A percentile compares a stretch with the other conserved stretches of the same genome.
Evolutionary conservation across 2,797 vertebrate genomes (phyloP).

Genomic region (Cynopterus sphinx): DNA sequence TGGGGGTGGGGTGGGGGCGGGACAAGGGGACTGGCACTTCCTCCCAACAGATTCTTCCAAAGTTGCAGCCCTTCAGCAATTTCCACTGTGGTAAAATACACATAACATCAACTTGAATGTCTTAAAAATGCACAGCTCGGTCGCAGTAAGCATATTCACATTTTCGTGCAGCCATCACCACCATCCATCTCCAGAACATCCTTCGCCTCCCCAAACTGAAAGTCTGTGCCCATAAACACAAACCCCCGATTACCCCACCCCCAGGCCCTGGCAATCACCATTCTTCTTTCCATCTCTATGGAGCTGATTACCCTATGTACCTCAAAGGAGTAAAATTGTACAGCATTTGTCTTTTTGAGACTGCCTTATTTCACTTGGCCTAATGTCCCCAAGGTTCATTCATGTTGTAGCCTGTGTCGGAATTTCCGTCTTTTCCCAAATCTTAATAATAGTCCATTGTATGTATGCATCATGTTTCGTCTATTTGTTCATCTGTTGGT

Average conservation of each 20-base stretch:
- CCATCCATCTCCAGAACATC: too few species aligned
- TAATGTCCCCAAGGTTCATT: background rate
- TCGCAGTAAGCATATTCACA: background rate
- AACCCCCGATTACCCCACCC: too few species aligned
- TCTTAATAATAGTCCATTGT: background rate
- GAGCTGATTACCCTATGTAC: background rate
- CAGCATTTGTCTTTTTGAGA: background rate
- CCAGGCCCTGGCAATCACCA: too few species aligned
- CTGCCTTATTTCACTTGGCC: background rate
- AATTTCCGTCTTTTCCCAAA: background rate
- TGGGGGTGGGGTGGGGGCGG: too few species aligned
- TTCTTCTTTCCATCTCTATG: background rate
- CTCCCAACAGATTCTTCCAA: background rate
- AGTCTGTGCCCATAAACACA: too few species aligned
- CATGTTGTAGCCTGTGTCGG: background rate
- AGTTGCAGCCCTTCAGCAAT: background rate
- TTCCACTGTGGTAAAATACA: background rate
- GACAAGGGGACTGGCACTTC: rapidly evolving
- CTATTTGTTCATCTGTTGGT: background rate
- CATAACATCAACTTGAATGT: background rate
- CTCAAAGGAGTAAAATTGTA: background rate
- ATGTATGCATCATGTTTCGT: background rate
- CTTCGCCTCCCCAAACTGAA: too few species aligned
- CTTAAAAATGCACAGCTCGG: background rate
- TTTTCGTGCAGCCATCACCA: too few species aligned